These are phyloP conservation scores for Bursaphelenchus okinawaensis DNA, from an alignment of 2,888 invertebrate genomes.

Conservation along the genomic window DNA sequence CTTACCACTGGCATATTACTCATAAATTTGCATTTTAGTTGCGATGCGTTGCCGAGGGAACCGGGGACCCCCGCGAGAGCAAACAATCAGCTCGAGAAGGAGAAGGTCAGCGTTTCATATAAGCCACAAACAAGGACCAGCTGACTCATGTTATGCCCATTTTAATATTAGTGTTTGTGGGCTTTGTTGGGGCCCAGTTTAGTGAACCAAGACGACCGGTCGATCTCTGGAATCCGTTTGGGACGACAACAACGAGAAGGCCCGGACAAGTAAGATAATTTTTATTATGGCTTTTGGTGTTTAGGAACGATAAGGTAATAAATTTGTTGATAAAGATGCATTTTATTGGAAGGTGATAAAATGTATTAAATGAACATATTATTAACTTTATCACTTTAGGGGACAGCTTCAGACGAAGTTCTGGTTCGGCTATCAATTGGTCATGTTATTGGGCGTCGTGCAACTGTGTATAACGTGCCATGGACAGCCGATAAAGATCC, in stretches of 20 bases:
- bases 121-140: background rate
- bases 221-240: slow-evolving; percentile 49
- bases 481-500: slow-evolving; percentile 51
- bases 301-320: too few species aligned
- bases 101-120: background rate
- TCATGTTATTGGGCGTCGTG: slow-evolving; percentile 44
- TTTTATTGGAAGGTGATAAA: too few species aligned
- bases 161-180: background rate
- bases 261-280: slow-evolving; percentile 19
- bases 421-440: slow-evolving; percentile 34
- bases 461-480: slow-evolving; percentile 38
- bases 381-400: slow-evolving; percentile 4
- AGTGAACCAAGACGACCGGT: slow-evolving; percentile 41
- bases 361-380: too few species aligned
- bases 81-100: background rate
- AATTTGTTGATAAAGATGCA: too few species aligned
- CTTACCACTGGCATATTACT: too few species aligned
- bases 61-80: background rate
- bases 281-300: background rate
- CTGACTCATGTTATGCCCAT: background rate
- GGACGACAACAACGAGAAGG: slow-evolving; percentile 31
- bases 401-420: slow-evolving; percentile 13
- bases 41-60: background rate
- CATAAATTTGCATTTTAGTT: background rate
- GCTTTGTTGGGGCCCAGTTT: slow-evolving; percentile 9